Evolutionary conservation across 1,140 invertebrate genomes (phyloP).

Genomic region (Octopus sinensis): DNA sequence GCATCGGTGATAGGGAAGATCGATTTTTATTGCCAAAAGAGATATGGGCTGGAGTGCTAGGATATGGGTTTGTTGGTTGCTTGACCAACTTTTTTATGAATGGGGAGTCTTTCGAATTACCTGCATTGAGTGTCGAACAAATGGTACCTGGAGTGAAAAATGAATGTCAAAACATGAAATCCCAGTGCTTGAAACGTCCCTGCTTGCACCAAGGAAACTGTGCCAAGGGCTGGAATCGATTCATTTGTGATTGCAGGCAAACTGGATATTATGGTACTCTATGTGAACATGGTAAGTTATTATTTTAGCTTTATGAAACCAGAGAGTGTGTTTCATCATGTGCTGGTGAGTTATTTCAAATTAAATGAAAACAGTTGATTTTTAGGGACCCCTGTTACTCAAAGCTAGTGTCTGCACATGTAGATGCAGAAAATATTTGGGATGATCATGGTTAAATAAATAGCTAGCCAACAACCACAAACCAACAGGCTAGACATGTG

Average conservation of each 20-base stretch:
- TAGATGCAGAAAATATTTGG: too few relatives aligned
- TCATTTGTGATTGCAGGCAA: conserved; percentile 89
- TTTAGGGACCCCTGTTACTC: too few relatives aligned
- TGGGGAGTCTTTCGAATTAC: conserved; percentile 86
- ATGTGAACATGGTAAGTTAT: conserved; percentile 48
- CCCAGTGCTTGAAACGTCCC: conserved; percentile 83
- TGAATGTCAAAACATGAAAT: conserved; percentile 62
- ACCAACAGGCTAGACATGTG: too few relatives aligned
- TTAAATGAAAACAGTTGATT: too few relatives aligned
- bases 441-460: too few relatives aligned
- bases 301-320: background rate
- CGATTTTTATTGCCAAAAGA: conserved; percentile 73
- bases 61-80: conserved; percentile 92
- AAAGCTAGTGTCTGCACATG: too few relatives aligned
- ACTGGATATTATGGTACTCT: conserved; percentile 82
- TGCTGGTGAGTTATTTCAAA: too few relatives aligned
- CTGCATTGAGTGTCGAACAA: conserved; percentile 82
- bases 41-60: conserved; percentile 84
- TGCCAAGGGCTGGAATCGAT: conserved; percentile 92
- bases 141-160: conserved; percentile 66
- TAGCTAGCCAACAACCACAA: too few relatives aligned
- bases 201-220: conserved; percentile 90
- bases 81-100: conserved; percentile 89
- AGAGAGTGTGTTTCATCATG: too few relatives aligned
- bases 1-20: conserved; percentile 52